phyloP scores from a whole-genome alignment of 2,888 invertebrate genomes.

The Syrista parreyssii region DNA sequence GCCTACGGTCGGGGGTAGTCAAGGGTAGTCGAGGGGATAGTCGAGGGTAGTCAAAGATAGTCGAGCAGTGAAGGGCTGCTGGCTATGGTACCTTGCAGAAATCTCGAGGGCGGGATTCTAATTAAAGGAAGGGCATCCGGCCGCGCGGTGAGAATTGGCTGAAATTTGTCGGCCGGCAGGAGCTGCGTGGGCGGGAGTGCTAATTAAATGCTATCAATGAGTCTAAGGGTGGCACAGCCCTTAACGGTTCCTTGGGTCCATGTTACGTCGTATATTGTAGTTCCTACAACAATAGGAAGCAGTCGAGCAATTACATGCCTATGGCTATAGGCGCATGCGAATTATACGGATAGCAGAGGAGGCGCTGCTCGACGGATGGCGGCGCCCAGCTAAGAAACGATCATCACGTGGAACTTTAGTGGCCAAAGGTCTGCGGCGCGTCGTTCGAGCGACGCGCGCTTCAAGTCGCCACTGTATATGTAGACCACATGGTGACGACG shows the following conservation, averaged over 20 bases:
- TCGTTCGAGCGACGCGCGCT: too few species aligned
- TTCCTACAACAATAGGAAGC: too few species aligned
- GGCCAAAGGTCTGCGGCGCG: too few species aligned
- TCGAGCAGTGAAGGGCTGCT: conserved; percentile 11
- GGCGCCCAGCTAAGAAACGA: neutral
- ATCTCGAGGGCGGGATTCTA: conserved; percentile 55
- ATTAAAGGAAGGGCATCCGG: conserved; percentile 55
- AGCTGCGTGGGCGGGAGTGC: conserved; percentile 16
- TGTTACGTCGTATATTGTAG: conserved; percentile 12
- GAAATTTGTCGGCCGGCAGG: conserved; percentile 52
- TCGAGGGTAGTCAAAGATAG: neutral
- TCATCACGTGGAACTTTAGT: too few species aligned
- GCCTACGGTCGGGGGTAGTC: neutral
- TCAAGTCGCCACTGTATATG: too few species aligned
- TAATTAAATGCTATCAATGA: conserved; percentile 60
- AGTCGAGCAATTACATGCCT: conserved; percentile 20
- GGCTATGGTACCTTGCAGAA: conserved; percentile 28
- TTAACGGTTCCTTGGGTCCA: conserved; percentile 35
- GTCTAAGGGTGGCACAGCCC: conserved; percentile 33
- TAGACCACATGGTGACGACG: too few species aligned
- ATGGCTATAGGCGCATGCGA: too few species aligned
- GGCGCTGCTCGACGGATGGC: neutral
- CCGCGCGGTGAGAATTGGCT: conserved; percentile 54
- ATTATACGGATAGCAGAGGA: neutral
- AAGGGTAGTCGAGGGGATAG: too few species aligned